Conservation (phyloP, 2,113 vertebrate genomes). For the Rhinolophus ferrumequinum region DNA sequence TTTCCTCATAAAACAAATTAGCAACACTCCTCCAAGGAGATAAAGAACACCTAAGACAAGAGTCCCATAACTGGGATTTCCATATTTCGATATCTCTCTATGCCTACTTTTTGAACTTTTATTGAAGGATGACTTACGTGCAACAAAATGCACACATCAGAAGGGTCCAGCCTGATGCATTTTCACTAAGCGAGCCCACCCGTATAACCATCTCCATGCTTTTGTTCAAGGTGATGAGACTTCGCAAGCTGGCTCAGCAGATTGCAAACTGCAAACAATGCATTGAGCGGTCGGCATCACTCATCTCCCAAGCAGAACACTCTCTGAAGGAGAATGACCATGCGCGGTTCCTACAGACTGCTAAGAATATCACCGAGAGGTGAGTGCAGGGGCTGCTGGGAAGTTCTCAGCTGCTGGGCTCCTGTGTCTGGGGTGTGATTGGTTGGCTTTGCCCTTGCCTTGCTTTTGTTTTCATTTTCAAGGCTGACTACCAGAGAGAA, state of each 20-base stretch:
- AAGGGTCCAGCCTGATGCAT: not conserved
- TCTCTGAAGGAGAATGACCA: conserved; percentile 97
- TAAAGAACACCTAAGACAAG: not conserved
- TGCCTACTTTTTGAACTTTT: not conserved
- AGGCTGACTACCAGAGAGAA: conserved; percentile 40
- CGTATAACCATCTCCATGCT: not conserved
- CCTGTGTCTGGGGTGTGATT: not conserved
- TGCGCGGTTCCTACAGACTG: conserved; percentile 95
- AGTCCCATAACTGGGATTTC: not conserved
- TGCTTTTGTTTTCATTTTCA: conserved; percentile 60
- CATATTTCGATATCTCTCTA: not conserved
- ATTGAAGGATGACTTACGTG: not conserved
- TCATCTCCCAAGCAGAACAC: conserved; percentile 97
- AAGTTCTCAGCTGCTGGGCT: fast-evolving
- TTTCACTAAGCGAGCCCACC: not conserved
- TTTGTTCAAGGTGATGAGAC: conserved; percentile 90
- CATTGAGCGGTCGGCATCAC: conserved; percentile 95
- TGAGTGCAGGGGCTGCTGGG: conserved; percentile 76
- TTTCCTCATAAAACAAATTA: conserved; percentile 66
- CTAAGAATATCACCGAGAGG: conserved; percentile 97
- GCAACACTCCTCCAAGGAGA: conserved; percentile 46
- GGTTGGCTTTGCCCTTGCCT: not conserved
- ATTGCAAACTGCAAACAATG: conserved; percentile 98
- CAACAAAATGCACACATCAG: not conserved
- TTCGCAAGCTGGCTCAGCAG: conserved; percentile 97